Conservation (phyloP, 2,797 vertebrate species). For the Phoeniculus purpureus region DNA sequence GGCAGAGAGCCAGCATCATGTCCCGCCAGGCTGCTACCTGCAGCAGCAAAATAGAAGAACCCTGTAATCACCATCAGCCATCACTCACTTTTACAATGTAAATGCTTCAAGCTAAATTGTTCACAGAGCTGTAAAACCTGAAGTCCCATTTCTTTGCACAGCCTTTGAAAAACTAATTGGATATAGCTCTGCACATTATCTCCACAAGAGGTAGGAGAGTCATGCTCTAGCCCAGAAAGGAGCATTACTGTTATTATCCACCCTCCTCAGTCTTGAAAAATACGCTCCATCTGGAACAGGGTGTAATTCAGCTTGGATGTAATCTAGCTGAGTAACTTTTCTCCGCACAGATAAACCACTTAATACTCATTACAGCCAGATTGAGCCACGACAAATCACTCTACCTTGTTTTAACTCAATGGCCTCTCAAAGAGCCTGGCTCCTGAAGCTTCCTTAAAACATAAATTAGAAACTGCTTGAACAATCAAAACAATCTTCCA, state of each 20-base stretch:
- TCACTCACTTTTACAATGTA: rapidly evolving
- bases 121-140: neutral
- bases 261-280: slow-evolving; percentile 26
- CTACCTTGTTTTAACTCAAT: slow-evolving; percentile 41
- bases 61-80: neutral
- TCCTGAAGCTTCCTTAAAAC: slow-evolving; percentile 35
- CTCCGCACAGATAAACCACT: slow-evolving; percentile 59
- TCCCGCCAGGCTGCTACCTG: neutral
- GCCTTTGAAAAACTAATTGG: slow-evolving; percentile 25
- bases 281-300: slow-evolving; percentile 40
- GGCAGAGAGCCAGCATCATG: rapidly evolving
- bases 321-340: slow-evolving; percentile 54
- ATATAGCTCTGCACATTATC: neutral
- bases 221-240: neutral
- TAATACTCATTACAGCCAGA: slow-evolving; percentile 65
- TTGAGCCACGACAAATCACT: slow-evolving; percentile 52
- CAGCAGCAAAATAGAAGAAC: neutral
- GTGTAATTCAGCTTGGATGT: slow-evolving; percentile 44
- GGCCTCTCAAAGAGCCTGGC: slow-evolving; percentile 3
- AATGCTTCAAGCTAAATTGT: neutral
- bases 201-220: neutral
- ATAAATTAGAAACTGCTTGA: slow-evolving; percentile 43
- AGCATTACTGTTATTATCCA: slow-evolving; percentile 19
- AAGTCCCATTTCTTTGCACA: neutral
- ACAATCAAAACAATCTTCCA: slow-evolving; percentile 26